Evolutionary conservation across 2,888 invertebrate species (phyloP), one percentile per base, ranked within the genome.

Genomic region (Microchrysa polita): DNA sequence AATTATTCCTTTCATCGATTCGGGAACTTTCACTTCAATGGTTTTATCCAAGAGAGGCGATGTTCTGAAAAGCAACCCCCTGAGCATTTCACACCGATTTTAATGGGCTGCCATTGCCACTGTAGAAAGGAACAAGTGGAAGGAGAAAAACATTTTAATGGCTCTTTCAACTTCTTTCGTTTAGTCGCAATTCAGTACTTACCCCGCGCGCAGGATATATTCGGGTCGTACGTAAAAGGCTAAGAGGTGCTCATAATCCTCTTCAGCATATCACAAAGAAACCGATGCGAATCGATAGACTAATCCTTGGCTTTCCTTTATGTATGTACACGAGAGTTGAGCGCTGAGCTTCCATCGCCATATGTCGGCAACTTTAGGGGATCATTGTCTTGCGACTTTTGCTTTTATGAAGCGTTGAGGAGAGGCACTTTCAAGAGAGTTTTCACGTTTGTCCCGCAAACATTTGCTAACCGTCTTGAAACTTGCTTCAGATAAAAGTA

Each of bases 41-140:
- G 16, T 20, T 10, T 20, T 20, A 7, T 55, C 10, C 5, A 55
- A 1, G n/a, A n/a, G n/a, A n/a, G n/a, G 5, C 20, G 55, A 10
- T 16, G n/a, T 16, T 4, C 20, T 20, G n/a, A n/a, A 10, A 20
- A 55, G 55, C 16, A 55, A 55, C 18, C 55, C 16, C 18, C 18
- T 55, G 22, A 55, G 55, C 10, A 5, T 55, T 55, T 55, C 18
- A 55, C 55, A 55, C 55, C 55, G 55, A 55, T 55, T 55, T 55
- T 55, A 55, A 55, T 55, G 18, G 55, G 5, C 52, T 10, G 14
- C 52, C 52, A 34, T 34, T 52, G 52, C 14, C 44, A 14, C 14
- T 52, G n/a, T 14, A 4, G 52, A 52, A 16, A 10, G 0, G 52
- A 34, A 34, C 2, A 34, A 34, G 27, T 34, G 27, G 27, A 34